Conservation (phyloP, 2,113 vertebrate species). For the Crotalus viridis region DNA sequence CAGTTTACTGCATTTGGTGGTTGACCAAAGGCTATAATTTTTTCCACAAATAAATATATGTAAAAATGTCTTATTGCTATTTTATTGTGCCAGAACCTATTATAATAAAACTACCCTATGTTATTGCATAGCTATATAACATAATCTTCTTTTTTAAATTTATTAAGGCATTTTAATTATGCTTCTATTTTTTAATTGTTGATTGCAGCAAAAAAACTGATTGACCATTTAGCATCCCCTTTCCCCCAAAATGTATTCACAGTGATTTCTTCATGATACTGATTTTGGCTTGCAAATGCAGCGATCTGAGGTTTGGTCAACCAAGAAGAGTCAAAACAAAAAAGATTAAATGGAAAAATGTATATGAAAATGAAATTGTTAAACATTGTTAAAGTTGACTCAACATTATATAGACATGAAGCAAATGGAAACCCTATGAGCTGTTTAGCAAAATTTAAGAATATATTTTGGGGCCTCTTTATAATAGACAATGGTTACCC, state of each 20-base stretch:
- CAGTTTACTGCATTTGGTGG: background rate
- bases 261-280: background rate
- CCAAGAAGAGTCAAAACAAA: background rate
- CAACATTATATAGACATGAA: background rate
- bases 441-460: background rate
- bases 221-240: background rate
- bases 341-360: background rate
- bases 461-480: background rate
- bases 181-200: background rate
- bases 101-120: background rate
- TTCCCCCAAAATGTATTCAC: background rate
- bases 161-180: background rate
- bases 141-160: background rate
- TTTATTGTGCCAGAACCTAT: background rate
- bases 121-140: background rate
- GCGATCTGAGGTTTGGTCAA: background rate
- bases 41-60: background rate
- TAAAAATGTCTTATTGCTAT: background rate
- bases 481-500: background rate
- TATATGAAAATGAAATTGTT: background rate
- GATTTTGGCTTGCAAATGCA: background rate
- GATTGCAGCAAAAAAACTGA: background rate
- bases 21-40: background rate
- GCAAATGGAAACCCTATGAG: background rate
- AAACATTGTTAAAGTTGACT: background rate